Conservation (phyloP, 1,140 invertebrate species). For the Bombus cullumanus region DNA sequence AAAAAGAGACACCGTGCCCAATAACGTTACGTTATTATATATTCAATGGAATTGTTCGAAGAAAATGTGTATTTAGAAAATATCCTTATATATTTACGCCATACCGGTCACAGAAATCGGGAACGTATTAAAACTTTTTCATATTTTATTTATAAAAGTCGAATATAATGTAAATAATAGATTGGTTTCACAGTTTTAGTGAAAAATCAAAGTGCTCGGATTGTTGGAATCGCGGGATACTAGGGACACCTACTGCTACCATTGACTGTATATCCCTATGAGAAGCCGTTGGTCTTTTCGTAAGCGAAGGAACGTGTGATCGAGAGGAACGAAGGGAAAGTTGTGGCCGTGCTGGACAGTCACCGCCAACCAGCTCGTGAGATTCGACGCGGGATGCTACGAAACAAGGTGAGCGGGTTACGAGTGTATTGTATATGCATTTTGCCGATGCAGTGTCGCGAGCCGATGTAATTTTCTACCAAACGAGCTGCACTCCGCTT, state of each 20-base stretch:
- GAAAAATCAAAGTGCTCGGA: not conserved
- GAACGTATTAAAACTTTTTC: not conserved
- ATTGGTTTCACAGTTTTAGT: not conserved
- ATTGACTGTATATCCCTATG: slow-evolving; percentile 24
- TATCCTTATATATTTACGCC: no score
- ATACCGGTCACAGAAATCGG: not conserved
- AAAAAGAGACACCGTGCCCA: not conserved
- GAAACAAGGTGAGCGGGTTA: slow-evolving; percentile 77
- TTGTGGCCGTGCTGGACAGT: slow-evolving; percentile 55
- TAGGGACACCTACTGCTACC: slow-evolving; percentile 44
- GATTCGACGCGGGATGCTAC: slow-evolving; percentile 67
- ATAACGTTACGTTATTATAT: not conserved
- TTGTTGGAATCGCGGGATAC: not conserved
- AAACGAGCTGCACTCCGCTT: not conserved
- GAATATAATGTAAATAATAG: not conserved
- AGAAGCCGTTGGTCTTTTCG: slow-evolving; percentile 35
- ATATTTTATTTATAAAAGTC: not conserved
- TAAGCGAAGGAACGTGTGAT: slow-evolving; percentile 41
- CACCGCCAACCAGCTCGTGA: slow-evolving; percentile 62
- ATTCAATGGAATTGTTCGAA: not conserved
- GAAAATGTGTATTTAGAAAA: no score
- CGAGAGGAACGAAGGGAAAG: slow-evolving; percentile 54
- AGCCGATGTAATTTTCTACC: slow-evolving; percentile 37
- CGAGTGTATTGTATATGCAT: slow-evolving; percentile 29
- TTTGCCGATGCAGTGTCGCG: slow-evolving; percentile 26